These are phyloP conservation scores for Muschampia plurimacula DNA, from an alignment of 2,888 invertebrate genomes.

Conservation along the genomic window DNA sequence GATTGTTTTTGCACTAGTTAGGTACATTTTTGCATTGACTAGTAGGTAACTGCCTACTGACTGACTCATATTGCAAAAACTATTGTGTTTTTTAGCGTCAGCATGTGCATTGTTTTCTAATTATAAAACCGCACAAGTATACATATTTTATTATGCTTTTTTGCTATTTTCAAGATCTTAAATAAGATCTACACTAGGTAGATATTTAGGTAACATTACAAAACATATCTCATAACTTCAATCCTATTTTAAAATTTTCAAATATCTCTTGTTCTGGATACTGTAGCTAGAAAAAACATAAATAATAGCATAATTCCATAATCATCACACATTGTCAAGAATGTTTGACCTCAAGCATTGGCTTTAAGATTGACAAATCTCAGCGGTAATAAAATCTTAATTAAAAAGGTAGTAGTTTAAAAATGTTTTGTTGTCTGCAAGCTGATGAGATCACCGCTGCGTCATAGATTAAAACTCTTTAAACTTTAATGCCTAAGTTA, in stretches of 20 bases:
- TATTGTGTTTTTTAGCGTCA: not conserved
- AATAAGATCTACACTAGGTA: too few relatives aligned
- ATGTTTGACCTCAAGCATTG: slow-evolving; percentile 17
- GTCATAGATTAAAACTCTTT: slow-evolving; percentile 6
- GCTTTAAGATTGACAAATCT: slow-evolving; percentile 15
- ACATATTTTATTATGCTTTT: too few relatives aligned
- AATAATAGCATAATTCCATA: too few relatives aligned
- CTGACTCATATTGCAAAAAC: not conserved
- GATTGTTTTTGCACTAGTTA: slow-evolving; percentile 18
- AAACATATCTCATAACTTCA: too few relatives aligned
- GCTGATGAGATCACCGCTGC: slow-evolving; percentile 23
- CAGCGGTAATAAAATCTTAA: slow-evolving; percentile 19
- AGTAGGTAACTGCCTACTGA: not conserved
- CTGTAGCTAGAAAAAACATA: too few relatives aligned
- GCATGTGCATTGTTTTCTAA: not conserved
- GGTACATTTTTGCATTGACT: not conserved
- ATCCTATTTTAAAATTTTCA: too few relatives aligned
- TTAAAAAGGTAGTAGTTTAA: slow-evolving; percentile 27
- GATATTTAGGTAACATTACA: too few relatives aligned
- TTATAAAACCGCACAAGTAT: too few relatives aligned
- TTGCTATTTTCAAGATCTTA: too few relatives aligned
- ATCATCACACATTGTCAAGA: not conserved
- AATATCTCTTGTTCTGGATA: too few relatives aligned
- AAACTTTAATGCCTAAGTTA: slow-evolving; percentile 19
- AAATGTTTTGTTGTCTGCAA: slow-evolving; percentile 26